Evolutionary conservation across 2,888 invertebrate genomes (phyloP), one percentile per base, ranked within the genome.

Genomic region (Hirtodrosophila confusa): DNA sequence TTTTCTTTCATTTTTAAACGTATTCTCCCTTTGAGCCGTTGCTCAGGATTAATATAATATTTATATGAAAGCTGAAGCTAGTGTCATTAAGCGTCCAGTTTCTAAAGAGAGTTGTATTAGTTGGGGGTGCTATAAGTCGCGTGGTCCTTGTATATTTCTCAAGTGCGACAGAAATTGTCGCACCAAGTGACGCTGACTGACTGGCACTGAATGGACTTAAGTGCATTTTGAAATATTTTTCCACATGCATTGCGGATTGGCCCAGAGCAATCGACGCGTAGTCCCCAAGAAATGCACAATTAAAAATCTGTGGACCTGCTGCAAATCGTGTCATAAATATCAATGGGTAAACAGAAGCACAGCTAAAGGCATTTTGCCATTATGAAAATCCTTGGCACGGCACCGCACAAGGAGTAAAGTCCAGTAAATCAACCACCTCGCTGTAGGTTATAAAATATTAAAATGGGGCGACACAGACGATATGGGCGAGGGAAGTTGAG

Each of bases 221-320:
- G 85, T 86, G 86, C 60, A 65, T 65, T 82, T 68, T 68, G 53
- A 67, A 69, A 65, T 80, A 65, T 58, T 56, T 58, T 53, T 47
- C 10, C 35, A 10, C 11, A 33, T 43, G 51, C 37, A 49, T 49
- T 45, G 41, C 57, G 43, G 44, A 66, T 66, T 48, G 51, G 35
- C 24, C n/a, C 31, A 41, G 51, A 49, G 27, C 40, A 61, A 54
- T 61, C 49, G 39, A 58, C 47, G 36, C 43, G 8, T 4, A 31
- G 24, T 9, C 29, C 33, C 6, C 12, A 43, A 55, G 54, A 37
- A 60, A 53, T 45, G 62, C 43, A 49, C 64, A 82, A 82, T 86
- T 77, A 82, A 69, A 75, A 76, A 44, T 41, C n/a, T 33, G 40
- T 61, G 53, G 29, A 9, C 44, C 45, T 9, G 41, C 40, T 60